These are phyloP conservation scores for Agrotis exclamationis DNA, from an alignment of 2,888 invertebrate genomes.

Conservation along the genomic window DNA sequence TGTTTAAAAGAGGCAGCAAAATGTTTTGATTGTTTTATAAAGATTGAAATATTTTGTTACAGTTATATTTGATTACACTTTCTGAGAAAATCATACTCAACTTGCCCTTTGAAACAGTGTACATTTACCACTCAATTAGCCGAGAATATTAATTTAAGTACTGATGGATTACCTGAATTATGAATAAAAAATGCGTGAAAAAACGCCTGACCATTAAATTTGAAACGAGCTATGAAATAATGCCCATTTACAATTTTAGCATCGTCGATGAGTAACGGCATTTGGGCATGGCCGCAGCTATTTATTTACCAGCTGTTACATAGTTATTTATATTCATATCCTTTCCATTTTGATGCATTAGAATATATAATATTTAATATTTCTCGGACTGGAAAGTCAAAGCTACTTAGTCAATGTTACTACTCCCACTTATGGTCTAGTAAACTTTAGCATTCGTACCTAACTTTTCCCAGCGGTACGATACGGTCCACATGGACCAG, in stretches of 20 bases:
- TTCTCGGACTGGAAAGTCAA: background rate
- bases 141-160: conserved; percentile 5
- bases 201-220: conserved; percentile 24
- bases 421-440: background rate
- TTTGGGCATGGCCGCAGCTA: conserved; percentile 3
- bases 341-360: background rate
- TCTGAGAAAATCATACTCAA: conserved; percentile 1
- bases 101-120: background rate
- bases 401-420: background rate
- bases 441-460: conserved; percentile 15
- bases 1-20: background rate
- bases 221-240: conserved; percentile 29
- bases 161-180: conserved; percentile 37
- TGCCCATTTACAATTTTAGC: conserved; percentile 46
- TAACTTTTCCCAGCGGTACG: conserved; percentile 31
- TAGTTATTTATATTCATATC: conserved; percentile 17
- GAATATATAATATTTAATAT: background rate
- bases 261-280: conserved; percentile 20
- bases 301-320: conserved; percentile 21
- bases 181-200: conserved; percentile 40
- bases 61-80: background rate
- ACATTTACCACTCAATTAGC: background rate
- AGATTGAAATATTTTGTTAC: background rate
- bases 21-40: background rate
- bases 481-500: conserved; percentile 23